Percentiles rank a stretch among this genome's conserved stretches.
Evolutionary conservation across 2,888 invertebrate species (phyloP).

Genomic region (Microctonus aethiopoides): DNA sequence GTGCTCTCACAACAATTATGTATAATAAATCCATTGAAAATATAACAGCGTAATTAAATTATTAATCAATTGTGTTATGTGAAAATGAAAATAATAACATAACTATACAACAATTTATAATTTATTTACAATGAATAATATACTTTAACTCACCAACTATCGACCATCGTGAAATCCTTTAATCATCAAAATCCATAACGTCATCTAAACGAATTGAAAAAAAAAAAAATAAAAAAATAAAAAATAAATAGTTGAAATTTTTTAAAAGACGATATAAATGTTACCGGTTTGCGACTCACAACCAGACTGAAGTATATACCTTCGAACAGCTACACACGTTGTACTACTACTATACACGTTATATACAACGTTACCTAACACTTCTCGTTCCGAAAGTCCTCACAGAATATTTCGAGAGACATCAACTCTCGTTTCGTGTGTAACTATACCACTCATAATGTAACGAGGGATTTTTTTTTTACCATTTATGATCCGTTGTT

Average conservation of each 20-base stretch:
- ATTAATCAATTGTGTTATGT: too few species aligned
- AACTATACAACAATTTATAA: not conserved
- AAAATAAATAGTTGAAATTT: not conserved
- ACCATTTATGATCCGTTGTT: not conserved
- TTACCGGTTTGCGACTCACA: constrained; percentile 51
- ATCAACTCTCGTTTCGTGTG: not conserved
- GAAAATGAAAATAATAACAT: too few species aligned
- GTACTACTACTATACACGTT: constrained; percentile 17
- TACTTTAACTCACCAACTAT: not conserved
- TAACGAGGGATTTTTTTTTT: not conserved
- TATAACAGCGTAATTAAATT: not conserved
- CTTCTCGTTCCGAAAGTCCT: constrained; percentile 24
- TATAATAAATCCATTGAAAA: not conserved
- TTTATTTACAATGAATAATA: not conserved
- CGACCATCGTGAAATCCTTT: not conserved
- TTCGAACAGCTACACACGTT: constrained; percentile 39
- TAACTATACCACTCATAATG: not conserved
- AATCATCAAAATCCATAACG: not conserved
- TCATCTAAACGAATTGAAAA: too few species aligned
- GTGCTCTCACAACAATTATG: not conserved
- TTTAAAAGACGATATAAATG: constrained; percentile 23
- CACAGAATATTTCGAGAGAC: not conserved
- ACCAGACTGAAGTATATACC: constrained; percentile 48
- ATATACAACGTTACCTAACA: constrained; percentile 47
- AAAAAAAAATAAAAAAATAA: too few species aligned